Percentiles rank a stretch among this genome's conserved stretches.
phyloP scores from a whole-genome alignment of 2,888 invertebrate genomes.

The Polymixis flavicincta region DNA sequence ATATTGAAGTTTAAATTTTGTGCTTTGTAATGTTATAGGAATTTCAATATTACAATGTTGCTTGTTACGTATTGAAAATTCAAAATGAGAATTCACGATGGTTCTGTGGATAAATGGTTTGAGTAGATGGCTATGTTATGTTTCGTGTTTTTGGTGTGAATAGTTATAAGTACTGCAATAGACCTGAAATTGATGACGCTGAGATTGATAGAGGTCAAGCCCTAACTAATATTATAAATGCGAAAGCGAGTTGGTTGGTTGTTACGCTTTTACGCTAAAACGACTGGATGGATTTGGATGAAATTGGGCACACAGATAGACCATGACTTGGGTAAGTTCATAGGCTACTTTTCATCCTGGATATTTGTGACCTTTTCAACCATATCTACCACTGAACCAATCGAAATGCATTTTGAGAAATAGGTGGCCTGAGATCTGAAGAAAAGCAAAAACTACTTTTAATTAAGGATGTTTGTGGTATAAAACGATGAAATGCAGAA shows the following conservation, averaged over 20 bases:
- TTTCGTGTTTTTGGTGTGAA: no score
- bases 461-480: not conserved
- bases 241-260: not conserved
- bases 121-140: not conserved
- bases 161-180: no score
- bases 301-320: not conserved
- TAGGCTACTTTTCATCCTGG: no score
- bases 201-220: not conserved
- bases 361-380: no score
- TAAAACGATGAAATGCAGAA: no score
- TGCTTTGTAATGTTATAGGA: conserved; percentile 16
- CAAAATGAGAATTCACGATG: not conserved
- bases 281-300: not conserved
- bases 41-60: conserved; percentile 32
- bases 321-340: not conserved
- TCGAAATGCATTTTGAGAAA: not conserved
- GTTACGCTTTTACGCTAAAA: not conserved
- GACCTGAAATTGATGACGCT: no score
- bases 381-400: no score
- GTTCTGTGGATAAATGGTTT: not conserved
- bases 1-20: conserved; percentile 34
- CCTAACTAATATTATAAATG: not conserved
- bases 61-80: conserved; percentile 3
- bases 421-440: not conserved
- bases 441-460: not conserved